These are phyloP conservation scores for Lepeophtheirus nordmannii DNA, from an alignment of 2,888 invertebrate species.

Conservation along the genomic window DNA sequence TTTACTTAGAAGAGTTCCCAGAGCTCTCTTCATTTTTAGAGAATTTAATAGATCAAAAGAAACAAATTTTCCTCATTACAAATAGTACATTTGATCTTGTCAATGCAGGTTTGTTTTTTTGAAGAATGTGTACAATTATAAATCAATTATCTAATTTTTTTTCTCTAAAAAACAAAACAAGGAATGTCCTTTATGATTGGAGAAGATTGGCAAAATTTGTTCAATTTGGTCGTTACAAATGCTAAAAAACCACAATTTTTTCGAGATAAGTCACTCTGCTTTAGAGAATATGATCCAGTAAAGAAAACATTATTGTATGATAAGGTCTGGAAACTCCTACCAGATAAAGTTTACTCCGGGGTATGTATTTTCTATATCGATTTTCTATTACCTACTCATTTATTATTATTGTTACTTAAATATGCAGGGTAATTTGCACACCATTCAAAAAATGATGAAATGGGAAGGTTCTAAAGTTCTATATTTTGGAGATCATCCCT, in stretches of 20 bases:
- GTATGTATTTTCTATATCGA: constrained; percentile 37
- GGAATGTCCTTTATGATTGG: constrained; percentile 66
- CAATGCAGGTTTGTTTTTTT: constrained; percentile 33
- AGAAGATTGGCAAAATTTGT: constrained; percentile 68
- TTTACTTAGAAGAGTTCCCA: constrained; percentile 60
- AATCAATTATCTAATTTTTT: too few relatives aligned
- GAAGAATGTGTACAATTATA: too few relatives aligned
- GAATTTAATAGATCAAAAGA: constrained; percentile 53
- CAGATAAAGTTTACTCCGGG: constrained; percentile 81
- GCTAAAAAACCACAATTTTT: constrained; percentile 94
- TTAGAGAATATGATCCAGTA: constrained; percentile 66
- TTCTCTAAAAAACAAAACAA: constrained; percentile 44
- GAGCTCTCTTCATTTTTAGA: constrained; percentile 58
- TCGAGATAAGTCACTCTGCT: constrained; percentile 74
- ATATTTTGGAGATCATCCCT: constrained; percentile 96
- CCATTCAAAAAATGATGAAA: constrained; percentile 75
- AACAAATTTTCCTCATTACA: constrained; percentile 84
- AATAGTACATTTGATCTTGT: constrained; percentile 93
- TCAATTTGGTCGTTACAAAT: constrained; percentile 84
- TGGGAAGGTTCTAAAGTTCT: constrained; percentile 83
- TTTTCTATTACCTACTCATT: constrained; percentile 6
- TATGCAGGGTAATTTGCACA: constrained; percentile 70
- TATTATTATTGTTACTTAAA: not conserved
- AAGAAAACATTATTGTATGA: constrained; percentile 77
- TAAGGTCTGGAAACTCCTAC: constrained; percentile 64